These are phyloP conservation scores for Corvus hawaiiensis DNA, from an alignment of 2,113 vertebrate genomes.

Conservation along the genomic window DNA sequence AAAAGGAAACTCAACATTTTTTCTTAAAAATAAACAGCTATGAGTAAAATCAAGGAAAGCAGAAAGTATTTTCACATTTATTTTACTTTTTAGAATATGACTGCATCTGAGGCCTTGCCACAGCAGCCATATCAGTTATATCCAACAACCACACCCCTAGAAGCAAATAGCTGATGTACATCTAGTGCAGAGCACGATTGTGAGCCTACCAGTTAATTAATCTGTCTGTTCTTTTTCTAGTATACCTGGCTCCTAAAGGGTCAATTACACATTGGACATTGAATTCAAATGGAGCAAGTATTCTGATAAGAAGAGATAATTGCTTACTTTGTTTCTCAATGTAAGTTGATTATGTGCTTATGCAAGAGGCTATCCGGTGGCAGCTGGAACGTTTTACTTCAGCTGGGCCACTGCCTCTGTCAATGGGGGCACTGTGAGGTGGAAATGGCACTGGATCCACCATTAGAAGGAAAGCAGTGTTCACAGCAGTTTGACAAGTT, in stretches of 20 bases:
- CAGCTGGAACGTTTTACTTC: background rate
- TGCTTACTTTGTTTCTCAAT: background rate
- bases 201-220: background rate
- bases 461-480: rapidly evolving
- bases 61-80: background rate
- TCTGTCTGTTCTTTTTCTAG: background rate
- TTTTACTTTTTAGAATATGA: background rate
- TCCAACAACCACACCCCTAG: background rate
- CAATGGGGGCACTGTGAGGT: background rate
- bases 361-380: background rate
- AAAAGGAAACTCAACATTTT: background rate
- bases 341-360: slow-evolving; percentile 49
- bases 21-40: background rate
- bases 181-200: background rate
- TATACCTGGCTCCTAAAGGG: background rate
- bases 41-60: background rate
- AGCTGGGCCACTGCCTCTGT: background rate
- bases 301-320: background rate
- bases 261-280: background rate
- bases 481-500: background rate
- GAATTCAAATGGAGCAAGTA: background rate
- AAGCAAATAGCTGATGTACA: background rate
- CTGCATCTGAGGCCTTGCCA: background rate
- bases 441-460: background rate
- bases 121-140: background rate